Evolutionary conservation across 1,140 invertebrate species (phyloP).

Genomic region (Nymphalis io): DNA sequence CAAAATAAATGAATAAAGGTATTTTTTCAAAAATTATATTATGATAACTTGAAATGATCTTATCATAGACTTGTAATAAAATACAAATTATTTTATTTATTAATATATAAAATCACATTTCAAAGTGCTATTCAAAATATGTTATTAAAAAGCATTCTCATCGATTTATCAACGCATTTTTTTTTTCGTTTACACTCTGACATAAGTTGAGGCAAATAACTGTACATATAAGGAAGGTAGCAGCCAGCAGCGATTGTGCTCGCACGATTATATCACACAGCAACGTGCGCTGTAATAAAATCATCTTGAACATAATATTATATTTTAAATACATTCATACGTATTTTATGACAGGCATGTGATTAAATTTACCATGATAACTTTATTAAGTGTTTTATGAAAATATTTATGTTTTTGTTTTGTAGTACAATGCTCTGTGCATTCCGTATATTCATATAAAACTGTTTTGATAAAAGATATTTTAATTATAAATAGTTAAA

Average conservation of each 20-base stretch:
- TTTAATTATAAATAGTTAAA: no score
- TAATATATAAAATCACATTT: no score
- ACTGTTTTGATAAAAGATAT: no score
- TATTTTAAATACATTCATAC: conserved; percentile 3
- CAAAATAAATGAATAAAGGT: no score
- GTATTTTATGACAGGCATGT: background rate
- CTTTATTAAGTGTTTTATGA: background rate
- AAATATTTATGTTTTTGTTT: no score
- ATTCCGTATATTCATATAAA: no score
- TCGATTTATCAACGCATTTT: background rate
- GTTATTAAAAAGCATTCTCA: background rate
- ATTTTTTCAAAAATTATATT: no score
- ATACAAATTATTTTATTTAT: no score
- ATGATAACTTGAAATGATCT: no score
- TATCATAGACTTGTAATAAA: no score
- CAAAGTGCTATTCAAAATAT: no score
- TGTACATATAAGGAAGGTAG: conserved; percentile 45
- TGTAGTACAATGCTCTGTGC: no score
- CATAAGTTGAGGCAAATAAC: conserved; percentile 37
- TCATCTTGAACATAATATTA: conserved; percentile 17
- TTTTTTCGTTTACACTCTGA: conserved; percentile 28
- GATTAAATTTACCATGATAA: background rate
- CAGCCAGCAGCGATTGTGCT: conserved; percentile 36
- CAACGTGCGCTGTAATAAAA: conserved; percentile 18
- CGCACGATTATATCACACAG: conserved; percentile 36